Evolutionary conservation across 2,113 vertebrate species (phyloP), one percentile per base, ranked within the genome.

Genomic region (Ariopsis seemanni): DNA sequence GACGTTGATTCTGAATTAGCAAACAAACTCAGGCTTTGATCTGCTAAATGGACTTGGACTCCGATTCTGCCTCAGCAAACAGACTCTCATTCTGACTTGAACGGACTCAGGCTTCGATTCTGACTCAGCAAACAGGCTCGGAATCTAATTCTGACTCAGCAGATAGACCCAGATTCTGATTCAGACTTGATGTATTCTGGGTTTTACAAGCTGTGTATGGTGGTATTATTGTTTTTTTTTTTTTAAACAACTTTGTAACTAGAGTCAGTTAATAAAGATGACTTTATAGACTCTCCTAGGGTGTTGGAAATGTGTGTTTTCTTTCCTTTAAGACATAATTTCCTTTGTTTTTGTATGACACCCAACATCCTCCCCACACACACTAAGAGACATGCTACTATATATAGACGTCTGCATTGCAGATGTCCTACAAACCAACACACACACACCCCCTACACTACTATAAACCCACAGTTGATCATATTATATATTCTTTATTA

Each of bases 391-490:
- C 92, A 90, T 86, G 89, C 85, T 90, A 91, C 94, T 95, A 96
- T 95, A 95, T 95, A 93, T 95, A 95, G 94, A 94, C 91, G 94
- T 94, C 95, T 95, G 95, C 95, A 95, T 95, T 95, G 95, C 95
- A 95, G 95, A 95, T 95, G 93, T 95, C 94, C 93, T 93, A 92
- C 79, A 92, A 92, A 85, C 87, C n/a, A 80, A 53, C 80, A 86
- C 52, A 83, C 58, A 86, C 53, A 20, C 58, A 86, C n/a, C n/a
- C 82, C 81, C 65, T 22, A 58, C n/a, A 10, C n/a, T 34, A 17
- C 17, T 57, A 30, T 80, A 81, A 81, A 81, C n/a, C 53, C 7
- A 57, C 25, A 80, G 77, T 8, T 81, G 17, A 60, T 20, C 1
- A 60, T 11, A 34, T 60, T 60, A 34, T 30, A 69, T 48, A 17